Percentiles rank a stretch among this genome's conserved stretches.
phyloP scores from a whole-genome alignment of 1,140 invertebrate species.

The Drosophila erecta region DNA sequence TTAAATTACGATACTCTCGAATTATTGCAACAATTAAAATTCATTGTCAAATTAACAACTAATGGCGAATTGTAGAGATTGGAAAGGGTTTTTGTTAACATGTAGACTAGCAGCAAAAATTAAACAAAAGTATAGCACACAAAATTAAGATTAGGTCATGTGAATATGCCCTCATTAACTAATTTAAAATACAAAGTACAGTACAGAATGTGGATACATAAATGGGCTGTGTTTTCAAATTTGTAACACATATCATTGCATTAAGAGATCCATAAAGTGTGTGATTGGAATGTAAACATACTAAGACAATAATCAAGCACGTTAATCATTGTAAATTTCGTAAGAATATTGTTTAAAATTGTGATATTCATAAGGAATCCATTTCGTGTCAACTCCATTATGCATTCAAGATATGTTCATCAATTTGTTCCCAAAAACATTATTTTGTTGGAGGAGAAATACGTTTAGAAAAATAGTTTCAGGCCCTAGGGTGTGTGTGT shows the following conservation, averaged over 20 bases:
- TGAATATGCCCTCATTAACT: constrained; percentile 45
- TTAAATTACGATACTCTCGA: constrained; percentile 45
- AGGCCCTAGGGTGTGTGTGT: background rate
- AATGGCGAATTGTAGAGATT: constrained; percentile 66
- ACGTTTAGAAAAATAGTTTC: constrained; percentile 59
- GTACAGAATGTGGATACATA: constrained; percentile 9
- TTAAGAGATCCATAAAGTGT: constrained; percentile 65
- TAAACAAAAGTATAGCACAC: constrained; percentile 52
- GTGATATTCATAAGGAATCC: constrained; percentile 52
- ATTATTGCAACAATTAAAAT: constrained; percentile 76
- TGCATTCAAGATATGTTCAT: constrained; percentile 66
- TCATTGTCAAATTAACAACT: constrained; percentile 55
- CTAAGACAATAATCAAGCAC: constrained; percentile 5
- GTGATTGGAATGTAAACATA: constrained; percentile 46
- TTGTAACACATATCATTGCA: constrained; percentile 71
- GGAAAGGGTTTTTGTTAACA: constrained; percentile 48
- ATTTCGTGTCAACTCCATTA: constrained; percentile 38
- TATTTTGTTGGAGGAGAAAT: constrained; percentile 31
- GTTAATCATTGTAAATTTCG: constrained; percentile 43
- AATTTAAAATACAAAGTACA: constrained; percentile 38
- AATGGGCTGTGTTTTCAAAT: constrained; percentile 37
- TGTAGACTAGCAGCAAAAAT: constrained; percentile 72
- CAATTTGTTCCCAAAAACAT: constrained; percentile 72
- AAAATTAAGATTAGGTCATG: constrained; percentile 42
- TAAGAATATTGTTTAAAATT: constrained; percentile 53